Base-by-base conservation (phyloP, 2,797 vertebrate genomes). In the Epinephelus malabaricus region DNA sequence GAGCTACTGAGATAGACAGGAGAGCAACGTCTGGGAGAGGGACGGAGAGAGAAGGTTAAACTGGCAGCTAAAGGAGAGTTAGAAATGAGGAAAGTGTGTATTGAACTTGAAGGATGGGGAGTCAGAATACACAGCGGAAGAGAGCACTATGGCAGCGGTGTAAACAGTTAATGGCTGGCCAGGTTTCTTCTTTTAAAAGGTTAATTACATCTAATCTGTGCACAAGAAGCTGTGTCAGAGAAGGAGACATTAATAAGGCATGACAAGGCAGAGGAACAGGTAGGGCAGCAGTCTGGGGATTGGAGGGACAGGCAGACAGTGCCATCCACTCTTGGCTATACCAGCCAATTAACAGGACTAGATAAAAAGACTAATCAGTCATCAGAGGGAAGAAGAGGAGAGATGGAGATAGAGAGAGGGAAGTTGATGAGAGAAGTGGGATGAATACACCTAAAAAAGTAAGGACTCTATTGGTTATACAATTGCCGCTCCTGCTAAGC, bases 181-280 rank as follows among this genome's bases (percentile, higher is more conserved):
- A 67, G 77, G 64, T 81, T 90, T 86, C 75, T 84, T 86, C 79
- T 90, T 82, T 85, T 83, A 85, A 94, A 95, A 95, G 93, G 93
- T 95, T 94, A 95, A 94, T 94, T 92, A 84, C 78, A 76, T 92
- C 88, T 94, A 94, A 94, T 95, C 91, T 89, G 85, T 90, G 88
- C 89, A 92, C 27, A 74, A 89, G 89, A 82, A 79, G 83, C 80
- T 43, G 59, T 79, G 75, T 90, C 78, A 81, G 81, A 85, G 73
- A 84, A 54, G 71, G 69, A 81, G 80, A 91, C 87, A 89, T 94
- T 93, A 94, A 95, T 93, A 95, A 93, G 84, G 86, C 78, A 92
- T 91, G 92, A 92, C 90, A 88, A 89, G 87, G 83, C 76, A 84
- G 73, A 78, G 70, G 81, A 90, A 79, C 70, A 82, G 85, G 83